These are phyloP conservation scores for Urocyon cinereoargenteus DNA, from an alignment of 2,797 vertebrate species.

Conservation along the genomic window DNA sequence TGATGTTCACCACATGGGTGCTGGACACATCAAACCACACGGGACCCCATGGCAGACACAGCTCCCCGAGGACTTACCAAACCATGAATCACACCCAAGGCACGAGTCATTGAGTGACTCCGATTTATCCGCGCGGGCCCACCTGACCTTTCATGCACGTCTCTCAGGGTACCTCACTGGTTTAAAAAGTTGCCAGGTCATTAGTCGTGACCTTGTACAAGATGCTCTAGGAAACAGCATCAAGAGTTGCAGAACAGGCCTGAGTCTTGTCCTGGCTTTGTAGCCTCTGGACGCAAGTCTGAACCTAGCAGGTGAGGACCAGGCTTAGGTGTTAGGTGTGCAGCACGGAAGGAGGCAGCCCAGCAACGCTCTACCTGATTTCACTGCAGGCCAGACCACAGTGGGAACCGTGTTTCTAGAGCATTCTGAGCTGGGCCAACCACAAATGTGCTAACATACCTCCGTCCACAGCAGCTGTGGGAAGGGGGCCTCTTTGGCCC, in stretches of 20 bases:
- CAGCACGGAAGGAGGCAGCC: not conserved
- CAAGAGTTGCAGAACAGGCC: not conserved
- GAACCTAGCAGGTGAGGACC: accelerated
- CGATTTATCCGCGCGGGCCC: too few relatives aligned
- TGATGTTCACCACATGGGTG: accelerated
- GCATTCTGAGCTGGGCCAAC: not conserved
- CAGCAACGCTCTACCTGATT: not conserved
- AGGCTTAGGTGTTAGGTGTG: accelerated
- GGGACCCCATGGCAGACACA: accelerated
- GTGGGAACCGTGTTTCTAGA: not conserved
- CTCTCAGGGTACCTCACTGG: too few relatives aligned
- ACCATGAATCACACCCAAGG: too few relatives aligned
- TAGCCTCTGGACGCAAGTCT: not conserved
- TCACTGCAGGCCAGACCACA: not conserved
- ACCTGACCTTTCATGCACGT: too few relatives aligned
- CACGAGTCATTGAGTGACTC: too few relatives aligned
- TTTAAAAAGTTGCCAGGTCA: not conserved
- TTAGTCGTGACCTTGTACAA: not conserved
- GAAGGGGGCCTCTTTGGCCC: not conserved
- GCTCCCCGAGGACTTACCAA: accelerated
- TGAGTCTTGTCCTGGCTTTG: accelerated
- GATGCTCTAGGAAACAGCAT: not conserved
- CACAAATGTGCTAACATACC: accelerated
- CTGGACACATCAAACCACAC: accelerated
- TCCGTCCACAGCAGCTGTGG: too few relatives aligned